phyloP scores from a whole-genome alignment of 2,797 vertebrate genomes.

The Schizothorax lantsangensis region DNA sequence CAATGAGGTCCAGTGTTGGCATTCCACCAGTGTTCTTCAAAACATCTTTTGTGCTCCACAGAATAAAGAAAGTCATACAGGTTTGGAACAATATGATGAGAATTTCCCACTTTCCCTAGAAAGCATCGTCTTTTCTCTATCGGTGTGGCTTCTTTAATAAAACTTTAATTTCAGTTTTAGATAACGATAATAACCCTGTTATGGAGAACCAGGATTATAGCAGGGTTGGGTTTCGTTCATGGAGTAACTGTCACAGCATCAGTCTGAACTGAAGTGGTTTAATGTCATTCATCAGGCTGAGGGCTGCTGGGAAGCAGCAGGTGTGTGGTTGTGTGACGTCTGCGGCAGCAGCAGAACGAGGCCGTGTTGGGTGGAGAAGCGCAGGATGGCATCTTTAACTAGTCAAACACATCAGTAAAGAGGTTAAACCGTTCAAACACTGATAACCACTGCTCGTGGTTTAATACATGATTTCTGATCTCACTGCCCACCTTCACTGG shows the following conservation, averaged over 20 bases:
- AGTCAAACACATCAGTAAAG: neutral
- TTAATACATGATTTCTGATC: neutral
- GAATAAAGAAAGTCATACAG: neutral
- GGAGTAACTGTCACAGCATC: neutral
- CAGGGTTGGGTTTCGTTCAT: neutral
- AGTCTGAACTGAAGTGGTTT: neutral
- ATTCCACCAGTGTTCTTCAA: neutral
- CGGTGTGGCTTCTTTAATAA: neutral
- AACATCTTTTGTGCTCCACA: neutral
- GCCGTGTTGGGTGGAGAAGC: constrained; percentile 24
- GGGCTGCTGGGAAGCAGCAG: neutral
- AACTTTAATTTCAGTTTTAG: too few species aligned
- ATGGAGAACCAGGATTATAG: neutral
- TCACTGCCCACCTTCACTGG: constrained; percentile 3
- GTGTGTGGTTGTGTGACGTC: too few species aligned
- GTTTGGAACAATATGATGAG: neutral
- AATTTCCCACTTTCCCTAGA: neutral
- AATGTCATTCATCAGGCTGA: neutral
- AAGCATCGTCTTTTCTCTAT: neutral
- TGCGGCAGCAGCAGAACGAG: constrained; percentile 1
- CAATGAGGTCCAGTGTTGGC: neutral
- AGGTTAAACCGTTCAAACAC: neutral
- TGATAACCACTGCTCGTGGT: neutral
- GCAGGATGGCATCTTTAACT: constrained; percentile 37
- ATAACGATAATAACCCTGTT: neutral